Evolutionary conservation across 2,888 invertebrate genomes (phyloP).

Genomic region (Lepidocyrtoides sp.): DNA sequence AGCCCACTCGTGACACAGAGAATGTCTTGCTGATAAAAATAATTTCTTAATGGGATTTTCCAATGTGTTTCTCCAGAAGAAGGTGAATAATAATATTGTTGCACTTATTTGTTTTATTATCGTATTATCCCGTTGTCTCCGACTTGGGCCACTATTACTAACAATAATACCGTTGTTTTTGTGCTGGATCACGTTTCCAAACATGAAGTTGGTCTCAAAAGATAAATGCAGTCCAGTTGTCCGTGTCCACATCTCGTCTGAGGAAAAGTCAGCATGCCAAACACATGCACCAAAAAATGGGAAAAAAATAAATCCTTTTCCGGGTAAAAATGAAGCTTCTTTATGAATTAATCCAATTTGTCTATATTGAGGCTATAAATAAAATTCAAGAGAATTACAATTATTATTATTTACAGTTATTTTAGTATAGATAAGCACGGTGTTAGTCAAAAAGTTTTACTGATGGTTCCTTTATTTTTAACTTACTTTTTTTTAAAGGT

Average conservation of each 20-base stretch:
- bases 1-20: neutral
- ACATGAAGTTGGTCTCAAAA: conserved; percentile 11
- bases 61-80: neutral
- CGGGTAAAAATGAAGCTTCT: neutral
- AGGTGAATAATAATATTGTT: neutral
- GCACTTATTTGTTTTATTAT: neutral
- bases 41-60: neutral
- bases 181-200: conserved; percentile 28
- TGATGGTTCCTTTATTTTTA: too few relatives aligned
- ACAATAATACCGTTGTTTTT: neutral
- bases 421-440: too few relatives aligned
- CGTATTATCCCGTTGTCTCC: neutral
- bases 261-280: neutral
- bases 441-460: too few relatives aligned
- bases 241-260: conserved; percentile 18
- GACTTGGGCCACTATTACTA: neutral
- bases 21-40: too few relatives aligned
- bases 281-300: neutral
- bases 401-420: too few relatives aligned
- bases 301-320: neutral
- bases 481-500: too few relatives aligned
- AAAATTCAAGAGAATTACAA: too few relatives aligned
- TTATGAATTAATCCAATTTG: neutral
- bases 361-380: too few relatives aligned
- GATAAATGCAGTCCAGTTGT: conserved; percentile 5